Evolutionary conservation across 2,113 vertebrate genomes (phyloP).

Genomic region (Laticauda laticaudata): DNA sequence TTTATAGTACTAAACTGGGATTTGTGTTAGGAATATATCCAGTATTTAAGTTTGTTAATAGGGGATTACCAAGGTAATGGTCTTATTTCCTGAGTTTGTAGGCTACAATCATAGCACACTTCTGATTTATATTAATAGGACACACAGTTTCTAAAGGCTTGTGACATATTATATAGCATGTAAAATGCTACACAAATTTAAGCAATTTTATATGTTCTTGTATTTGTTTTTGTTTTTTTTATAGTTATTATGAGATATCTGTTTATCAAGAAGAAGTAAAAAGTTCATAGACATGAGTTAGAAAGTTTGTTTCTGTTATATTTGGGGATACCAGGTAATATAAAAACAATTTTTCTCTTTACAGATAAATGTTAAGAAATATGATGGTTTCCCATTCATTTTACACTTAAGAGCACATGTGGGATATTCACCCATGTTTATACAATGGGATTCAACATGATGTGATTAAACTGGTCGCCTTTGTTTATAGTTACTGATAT

Average conservation of each 20-base stretch:
- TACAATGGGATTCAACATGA: slow-evolving; percentile 60
- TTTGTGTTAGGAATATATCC: not conserved
- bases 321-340: not conserved
- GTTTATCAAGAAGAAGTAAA: not conserved
- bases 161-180: not conserved
- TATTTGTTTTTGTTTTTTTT: not conserved
- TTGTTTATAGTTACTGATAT: slow-evolving; percentile 61
- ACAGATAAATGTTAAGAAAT: slow-evolving; percentile 11
- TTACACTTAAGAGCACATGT: slow-evolving; percentile 43
- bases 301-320: not conserved
- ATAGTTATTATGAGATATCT: not conserved
- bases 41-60: not conserved
- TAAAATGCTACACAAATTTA: not conserved
- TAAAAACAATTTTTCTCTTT: slow-evolving; percentile 29
- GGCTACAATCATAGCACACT: not conserved
- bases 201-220: not conserved
- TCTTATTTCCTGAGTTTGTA: not conserved
- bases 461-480: slow-evolving; percentile 49
- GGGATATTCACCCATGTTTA: slow-evolving; percentile 46
- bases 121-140: not conserved
- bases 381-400: slow-evolving; percentile 42
- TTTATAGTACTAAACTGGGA: not conserved
- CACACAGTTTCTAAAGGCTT: not conserved
- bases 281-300: not conserved
- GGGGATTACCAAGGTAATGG: not conserved